Base-by-base conservation (phyloP, 1,140 invertebrate species). In the Drosophila dunni region DNA sequence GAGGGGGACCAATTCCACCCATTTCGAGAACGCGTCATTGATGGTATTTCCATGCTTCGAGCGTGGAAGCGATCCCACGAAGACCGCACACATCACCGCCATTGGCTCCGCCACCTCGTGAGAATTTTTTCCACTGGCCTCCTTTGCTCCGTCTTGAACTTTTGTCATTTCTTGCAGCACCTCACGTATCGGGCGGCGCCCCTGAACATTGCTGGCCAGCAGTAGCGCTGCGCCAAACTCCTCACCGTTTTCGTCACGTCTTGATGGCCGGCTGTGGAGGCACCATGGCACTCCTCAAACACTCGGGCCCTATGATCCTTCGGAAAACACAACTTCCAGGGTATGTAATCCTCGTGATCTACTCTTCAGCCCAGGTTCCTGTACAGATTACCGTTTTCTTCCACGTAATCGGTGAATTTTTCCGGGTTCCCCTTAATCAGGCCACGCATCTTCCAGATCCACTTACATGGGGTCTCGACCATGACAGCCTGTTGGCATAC, bases 1-100 rank as follows among this genome's bases (percentile, higher is more conserved):
- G 17, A 20, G 17, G 17, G 17, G 17, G 17, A 66, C n/a, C n/a
- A 57, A 10, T 10, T 67, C 44, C 45, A 20, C 53, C 54, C 54
- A 57, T 9, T 57, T 57, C 3, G 38, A 51, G 34, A 51, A 40
- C 4, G 34, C 13, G 8, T 51, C 61, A 4, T 50, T 3, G 33
- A 61, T 45, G 7, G 42, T 44, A 2, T 20, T 46, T 3, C 45
- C 45, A 17, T 17, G 7, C 7, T 24, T 20, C n/a, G n/a, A n/a
- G n/a, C n/a, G n/a, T 1, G 17, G 45, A 7, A 8, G 15, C 1
- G 1, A 15, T 20, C 15, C 45, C 7, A 46, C 45, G 45, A 46
- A 46, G 5, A 9, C 45, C 5, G 45, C 17, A 20, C 45, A 20
- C 45, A 46, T 10, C 1, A 46, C 7, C 4, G 13, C 13, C 15